Percentiles rank a stretch among this genome's conserved stretches.
These are phyloP conservation scores for Oreonectes daqikongensis DNA, from an alignment of 2,797 vertebrate genomes.

Conservation along the genomic window DNA sequence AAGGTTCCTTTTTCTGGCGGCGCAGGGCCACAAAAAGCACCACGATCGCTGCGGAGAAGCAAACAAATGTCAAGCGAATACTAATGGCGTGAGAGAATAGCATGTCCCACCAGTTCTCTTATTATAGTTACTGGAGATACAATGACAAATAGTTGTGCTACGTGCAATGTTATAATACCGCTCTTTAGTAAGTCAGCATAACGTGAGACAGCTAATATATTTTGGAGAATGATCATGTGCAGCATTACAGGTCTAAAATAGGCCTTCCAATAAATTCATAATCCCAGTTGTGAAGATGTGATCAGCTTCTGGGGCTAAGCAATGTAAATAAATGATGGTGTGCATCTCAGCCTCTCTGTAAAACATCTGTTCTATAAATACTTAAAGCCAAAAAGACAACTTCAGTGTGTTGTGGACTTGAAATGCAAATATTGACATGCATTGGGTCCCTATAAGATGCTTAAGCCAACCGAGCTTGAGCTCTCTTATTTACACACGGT, in stretches of 20 bases:
- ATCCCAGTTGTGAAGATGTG: neutral
- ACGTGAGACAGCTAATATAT: slow-evolving; percentile 21
- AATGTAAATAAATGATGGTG: slow-evolving; percentile 10
- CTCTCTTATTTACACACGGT: neutral
- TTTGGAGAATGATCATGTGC: slow-evolving; percentile 15
- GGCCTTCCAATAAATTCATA: neutral
- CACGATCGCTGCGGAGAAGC: slow-evolving; percentile 77
- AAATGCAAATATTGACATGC: slow-evolving; percentile 29
- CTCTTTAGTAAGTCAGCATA: slow-evolving; percentile 17
- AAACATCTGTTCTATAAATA: slow-evolving; percentile 26
- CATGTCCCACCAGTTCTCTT: slow-evolving; percentile 1
- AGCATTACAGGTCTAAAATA: slow-evolving; percentile 1
- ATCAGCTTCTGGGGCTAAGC: neutral
- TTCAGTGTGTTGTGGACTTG: neutral
- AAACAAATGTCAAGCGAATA: slow-evolving; percentile 8
- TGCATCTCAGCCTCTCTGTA: neutral
- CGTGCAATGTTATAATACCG: neutral
- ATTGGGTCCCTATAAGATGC: neutral
- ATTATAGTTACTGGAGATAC: slow-evolving; percentile 3
- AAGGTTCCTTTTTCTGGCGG: slow-evolving; percentile 94
- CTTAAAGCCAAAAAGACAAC: neutral
- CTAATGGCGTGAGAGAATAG: neutral
- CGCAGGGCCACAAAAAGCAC: slow-evolving; percentile 94
- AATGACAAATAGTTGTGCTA: slow-evolving; percentile 9
- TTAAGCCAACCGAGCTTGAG: slow-evolving; percentile 10